These are phyloP conservation scores for Agonopterix subpropinquella DNA, from an alignment of 2,888 invertebrate genomes.

Conservation along the genomic window DNA sequence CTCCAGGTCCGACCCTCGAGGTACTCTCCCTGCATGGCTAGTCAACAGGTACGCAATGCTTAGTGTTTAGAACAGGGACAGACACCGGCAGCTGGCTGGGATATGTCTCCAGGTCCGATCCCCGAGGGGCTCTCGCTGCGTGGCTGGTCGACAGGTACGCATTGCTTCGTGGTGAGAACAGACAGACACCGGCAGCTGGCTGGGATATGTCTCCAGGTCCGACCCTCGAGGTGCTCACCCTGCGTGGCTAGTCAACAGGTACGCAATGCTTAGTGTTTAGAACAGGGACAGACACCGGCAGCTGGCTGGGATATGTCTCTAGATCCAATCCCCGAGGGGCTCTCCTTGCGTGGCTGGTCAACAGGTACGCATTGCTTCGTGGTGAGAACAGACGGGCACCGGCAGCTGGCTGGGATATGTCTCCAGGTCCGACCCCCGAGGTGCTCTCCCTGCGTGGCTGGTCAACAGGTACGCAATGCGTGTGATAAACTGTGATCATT, in stretches of 20 bases:
- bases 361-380: conserved; percentile 78
- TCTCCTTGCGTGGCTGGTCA: conserved; percentile 92
- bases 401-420: conserved; percentile 91
- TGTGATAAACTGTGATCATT: neutral
- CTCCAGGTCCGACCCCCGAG: conserved; percentile 92
- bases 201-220: conserved; percentile 92
- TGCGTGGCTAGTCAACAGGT: conserved; percentile 91
- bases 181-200: conserved; percentile 78
- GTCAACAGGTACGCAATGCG: conserved; percentile 80
- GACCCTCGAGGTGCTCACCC: conserved; percentile 93
- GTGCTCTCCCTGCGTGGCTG: conserved; percentile 90
- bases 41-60: conserved; percentile 81
- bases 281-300: conserved; percentile 72
- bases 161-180: conserved; percentile 79
- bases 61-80: conserved; percentile 77
- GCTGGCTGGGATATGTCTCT: conserved; percentile 90
- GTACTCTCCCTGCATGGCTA: conserved; percentile 90
- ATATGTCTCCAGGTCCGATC: conserved; percentile 93
- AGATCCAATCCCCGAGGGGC: conserved; percentile 93
- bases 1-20: conserved; percentile 92
- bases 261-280: conserved; percentile 78
- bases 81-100: conserved; percentile 84
- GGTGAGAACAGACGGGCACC: conserved; percentile 71
- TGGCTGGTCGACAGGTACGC: conserved; percentile 88
- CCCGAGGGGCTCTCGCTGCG: conserved; percentile 88